Base-by-base conservation (phyloP, 2,888 invertebrate genomes). In the Pteria penguin region DNA sequence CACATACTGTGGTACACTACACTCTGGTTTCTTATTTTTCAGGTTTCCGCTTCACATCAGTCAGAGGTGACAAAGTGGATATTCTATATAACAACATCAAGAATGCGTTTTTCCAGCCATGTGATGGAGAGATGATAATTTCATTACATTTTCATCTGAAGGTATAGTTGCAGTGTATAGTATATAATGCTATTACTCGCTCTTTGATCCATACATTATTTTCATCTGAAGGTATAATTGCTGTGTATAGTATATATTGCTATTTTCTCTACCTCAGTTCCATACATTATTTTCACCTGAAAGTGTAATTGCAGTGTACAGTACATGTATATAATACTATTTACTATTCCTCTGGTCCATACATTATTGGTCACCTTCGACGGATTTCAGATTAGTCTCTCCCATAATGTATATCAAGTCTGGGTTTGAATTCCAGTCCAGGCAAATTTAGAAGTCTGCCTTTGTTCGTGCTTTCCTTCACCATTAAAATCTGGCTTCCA, bases 81-180 rank as follows among this genome's bases (percentile, higher is more conserved):
- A 99, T 99, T 87, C 93, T 99, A 69, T 99, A 99, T 93, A 99
- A 99, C 93, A 99, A 99, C 93, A 99, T 99, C 85, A 98, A 98
- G 92, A 98, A 99, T 92, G 98, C 99, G 8, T 98, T 99, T 94
- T 99, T 99, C 93, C 98, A 98, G 93, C 98, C 98, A 0, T 99
- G 99, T 90, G 99, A 99, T 91, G 97, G 98, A 79, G 99, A 99
- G 94, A 99, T 99, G 98, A 99, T 99, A 75, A 99, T 99, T 90
- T 93, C 99, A 31, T 94, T 99, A 76, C 99, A 99, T 94, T 99
- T 99, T 93, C 98, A 99, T 93, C 94, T 99, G 78, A 98, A 97
- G 93, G 95, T 95, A 90, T 84, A 66, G 60, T 24, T 32, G 14
- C 22, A n/a, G n/a, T n/a, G 8, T 45, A 14, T 45, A 18, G 18